Evolutionary conservation across 1,140 invertebrate genomes (phyloP).

Genomic region (Periplaneta americana): DNA sequence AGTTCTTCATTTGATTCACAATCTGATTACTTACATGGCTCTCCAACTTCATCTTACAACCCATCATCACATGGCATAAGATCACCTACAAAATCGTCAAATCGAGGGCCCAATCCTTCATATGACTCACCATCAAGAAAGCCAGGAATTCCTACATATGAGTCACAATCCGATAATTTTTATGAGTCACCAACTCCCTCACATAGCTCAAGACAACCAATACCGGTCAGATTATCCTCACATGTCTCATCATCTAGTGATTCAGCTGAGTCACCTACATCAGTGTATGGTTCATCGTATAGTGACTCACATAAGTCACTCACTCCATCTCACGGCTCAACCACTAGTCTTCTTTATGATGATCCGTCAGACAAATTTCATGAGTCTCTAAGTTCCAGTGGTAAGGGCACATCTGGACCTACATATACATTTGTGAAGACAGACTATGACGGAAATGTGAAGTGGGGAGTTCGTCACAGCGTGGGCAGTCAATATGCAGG

Average conservation of each 20-base stretch:
- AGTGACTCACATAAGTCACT: not conserved
- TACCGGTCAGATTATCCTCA: not conserved
- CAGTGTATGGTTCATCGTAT: not conserved
- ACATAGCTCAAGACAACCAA: not conserved
- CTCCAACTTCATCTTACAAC: not conserved
- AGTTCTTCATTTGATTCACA: not conserved
- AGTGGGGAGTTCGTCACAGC: conserved; percentile 35
- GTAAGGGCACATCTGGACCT: not conserved
- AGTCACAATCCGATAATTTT: not conserved
- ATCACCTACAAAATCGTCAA: too few relatives aligned
- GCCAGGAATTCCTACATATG: not conserved
- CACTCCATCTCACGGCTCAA: not conserved
- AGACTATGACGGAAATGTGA: conserved; percentile 35
- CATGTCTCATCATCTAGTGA: not conserved
- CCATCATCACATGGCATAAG: not conserved
- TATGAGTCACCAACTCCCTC: not conserved
- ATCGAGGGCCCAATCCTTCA: not conserved
- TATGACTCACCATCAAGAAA: not conserved
- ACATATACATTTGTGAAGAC: conserved; percentile 31
- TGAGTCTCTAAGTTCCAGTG: not conserved
- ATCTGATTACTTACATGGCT: not conserved
- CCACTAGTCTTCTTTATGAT: not conserved
- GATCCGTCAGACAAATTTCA: not conserved
- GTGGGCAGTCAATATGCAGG: conserved; percentile 20
- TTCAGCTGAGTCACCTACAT: not conserved